A percentile compares a stretch with the other conserved stretches of the same genome.
These are phyloP conservation scores for Drosophila suzukii DNA, from an alignment of 1,140 invertebrate species.

Conservation along the genomic window DNA sequence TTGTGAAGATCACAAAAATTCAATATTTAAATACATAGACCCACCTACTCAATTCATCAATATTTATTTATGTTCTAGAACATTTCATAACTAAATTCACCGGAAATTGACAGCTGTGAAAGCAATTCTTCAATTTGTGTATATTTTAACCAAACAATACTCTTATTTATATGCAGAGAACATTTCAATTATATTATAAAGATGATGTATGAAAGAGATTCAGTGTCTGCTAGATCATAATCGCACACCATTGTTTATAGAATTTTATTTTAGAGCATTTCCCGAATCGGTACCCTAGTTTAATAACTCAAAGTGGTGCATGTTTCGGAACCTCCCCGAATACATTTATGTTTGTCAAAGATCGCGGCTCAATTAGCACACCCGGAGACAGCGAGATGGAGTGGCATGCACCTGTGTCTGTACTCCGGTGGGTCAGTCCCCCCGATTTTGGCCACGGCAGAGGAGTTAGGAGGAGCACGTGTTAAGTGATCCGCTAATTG, in stretches of 20 bases:
- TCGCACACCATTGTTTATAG: not conserved
- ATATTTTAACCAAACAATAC: not conserved
- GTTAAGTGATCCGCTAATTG: conserved; percentile 55
- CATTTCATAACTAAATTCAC: not conserved
- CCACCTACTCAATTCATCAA: not conserved
- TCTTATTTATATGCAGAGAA: not conserved
- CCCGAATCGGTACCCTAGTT: not conserved
- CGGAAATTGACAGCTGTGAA: not conserved
- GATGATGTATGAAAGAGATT: not conserved
- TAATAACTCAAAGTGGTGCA: not conserved
- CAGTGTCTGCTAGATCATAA: too few species aligned
- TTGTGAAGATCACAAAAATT: too few species aligned
- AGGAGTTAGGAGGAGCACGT: conserved; percentile 23
- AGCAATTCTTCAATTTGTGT: not conserved
- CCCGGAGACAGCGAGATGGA: conserved; percentile 52
- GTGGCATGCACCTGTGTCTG: conserved; percentile 53
- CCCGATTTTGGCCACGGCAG: not conserved
- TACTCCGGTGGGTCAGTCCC: conserved; percentile 20
- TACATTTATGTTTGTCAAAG: conserved; percentile 72
- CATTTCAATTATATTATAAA: not conserved
- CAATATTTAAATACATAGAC: not conserved
- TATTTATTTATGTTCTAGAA: not conserved
- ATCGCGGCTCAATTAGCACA: conserved; percentile 67
- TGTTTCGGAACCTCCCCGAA: conserved; percentile 31
- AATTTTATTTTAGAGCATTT: not conserved